Evolutionary conservation across 2,113 vertebrate species (phyloP).

Genomic region (Channa argus): DNA sequence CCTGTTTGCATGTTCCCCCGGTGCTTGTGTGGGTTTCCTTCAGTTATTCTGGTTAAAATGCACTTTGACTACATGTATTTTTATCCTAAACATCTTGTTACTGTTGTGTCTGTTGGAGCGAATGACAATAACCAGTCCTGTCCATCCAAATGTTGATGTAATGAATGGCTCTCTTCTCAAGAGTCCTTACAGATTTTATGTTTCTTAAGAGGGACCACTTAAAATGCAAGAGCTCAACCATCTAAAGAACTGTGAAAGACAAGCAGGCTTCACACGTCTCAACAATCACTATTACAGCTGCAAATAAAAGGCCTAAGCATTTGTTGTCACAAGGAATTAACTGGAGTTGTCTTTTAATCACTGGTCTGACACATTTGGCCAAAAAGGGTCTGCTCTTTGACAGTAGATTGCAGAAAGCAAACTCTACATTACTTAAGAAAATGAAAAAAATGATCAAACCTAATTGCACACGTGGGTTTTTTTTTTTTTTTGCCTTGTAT

Average conservation of each 20-base stretch:
- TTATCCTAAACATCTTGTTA: background rate
- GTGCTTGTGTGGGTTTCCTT: no score
- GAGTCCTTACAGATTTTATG: background rate
- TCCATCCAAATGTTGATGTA: background rate
- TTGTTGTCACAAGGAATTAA: background rate
- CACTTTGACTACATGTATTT: no score
- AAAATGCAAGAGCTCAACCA: background rate
- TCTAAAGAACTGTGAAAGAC: constrained; percentile 1
- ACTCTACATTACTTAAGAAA: no score
- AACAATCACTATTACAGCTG: background rate
- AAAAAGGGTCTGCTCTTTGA: background rate
- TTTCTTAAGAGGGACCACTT: background rate
- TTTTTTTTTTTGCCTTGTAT: background rate
- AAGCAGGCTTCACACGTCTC: background rate
- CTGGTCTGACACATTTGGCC: background rate
- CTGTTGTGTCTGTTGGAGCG: background rate
- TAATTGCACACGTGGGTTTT: no score
- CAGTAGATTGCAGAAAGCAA: background rate
- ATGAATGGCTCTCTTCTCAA: background rate
- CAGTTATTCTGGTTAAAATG: no score
- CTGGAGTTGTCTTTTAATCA: no score
- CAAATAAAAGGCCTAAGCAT: background rate
- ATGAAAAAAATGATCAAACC: no score
- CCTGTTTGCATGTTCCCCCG: no score
- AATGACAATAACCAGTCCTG: background rate